Evolutionary conservation across 2,113 vertebrate species (phyloP), one percentile per base, ranked within the genome.

Genomic region (Centropus unirufus): DNA sequence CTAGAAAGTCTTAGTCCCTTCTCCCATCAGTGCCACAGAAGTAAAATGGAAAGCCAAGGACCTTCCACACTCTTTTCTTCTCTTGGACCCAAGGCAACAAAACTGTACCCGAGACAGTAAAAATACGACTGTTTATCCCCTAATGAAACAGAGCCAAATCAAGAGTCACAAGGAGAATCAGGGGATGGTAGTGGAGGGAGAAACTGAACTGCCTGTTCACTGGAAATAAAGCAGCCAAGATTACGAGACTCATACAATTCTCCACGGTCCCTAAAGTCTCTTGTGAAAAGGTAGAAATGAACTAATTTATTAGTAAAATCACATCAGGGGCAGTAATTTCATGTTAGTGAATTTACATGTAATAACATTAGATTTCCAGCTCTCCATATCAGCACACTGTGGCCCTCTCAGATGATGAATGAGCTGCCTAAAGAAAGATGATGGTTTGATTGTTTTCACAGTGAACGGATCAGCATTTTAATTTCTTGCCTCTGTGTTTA

Each of bases 271-370:
- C 98, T 98, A 98, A 98, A 97, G 97, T 98, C 97, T 98, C 98
- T 97, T 95, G 97, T 27, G 87, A 95, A 97, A 98, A 98, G 97
- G 97, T 98, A 96, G 97, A 98, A 98, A 98, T 97, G 97, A 98
- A 98, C 98, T 98, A 98, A 98, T 98, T 98, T 98, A 98, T 98
- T 98, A 98, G 98, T 98, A 98, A 98, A 98, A 98, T 98, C 97
- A 98, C 98, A 98, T 98, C 98, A 98, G 97, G 93, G 96, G 97
- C 98, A 98, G 98, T 98, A 98, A 98, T 98, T 98, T 98, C 97
- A 98, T 98, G 98, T 98, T 98, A 98, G 98, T 98, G 98, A 98
- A 98, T 98, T 98, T 98, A 98, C 98, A 98, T 98, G 98, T 98
- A 98, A 98, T 98, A 98, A 98, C 97, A 98, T 98, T 98, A 98